These are phyloP conservation scores for Lucilia cuprina DNA, from an alignment of 1,140 invertebrate genomes.

Conservation along the genomic window DNA sequence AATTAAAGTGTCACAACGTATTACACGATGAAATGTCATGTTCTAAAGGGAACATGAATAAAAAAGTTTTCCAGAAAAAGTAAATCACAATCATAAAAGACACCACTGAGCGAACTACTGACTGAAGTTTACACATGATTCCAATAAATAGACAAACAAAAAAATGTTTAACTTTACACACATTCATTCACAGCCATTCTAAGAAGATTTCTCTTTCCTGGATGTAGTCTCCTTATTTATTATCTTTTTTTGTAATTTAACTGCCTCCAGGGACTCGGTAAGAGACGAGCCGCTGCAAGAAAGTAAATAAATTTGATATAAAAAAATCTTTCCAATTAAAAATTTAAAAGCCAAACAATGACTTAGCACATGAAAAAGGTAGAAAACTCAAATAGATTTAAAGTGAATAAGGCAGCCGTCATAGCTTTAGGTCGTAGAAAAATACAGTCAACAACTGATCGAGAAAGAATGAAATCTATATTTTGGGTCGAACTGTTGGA, in stretches of 20 bases:
- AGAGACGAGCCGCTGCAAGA: background rate
- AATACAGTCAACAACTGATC: too few relatives aligned
- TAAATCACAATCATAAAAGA: background rate
- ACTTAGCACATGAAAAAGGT: background rate
- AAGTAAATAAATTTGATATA: background rate
- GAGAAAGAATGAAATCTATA: too few relatives aligned
- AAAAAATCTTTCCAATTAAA: constrained; percentile 10
- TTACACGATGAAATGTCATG: constrained; percentile 42
- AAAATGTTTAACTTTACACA: constrained; percentile 25
- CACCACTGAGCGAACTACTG: background rate
- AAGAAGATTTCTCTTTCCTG: background rate
- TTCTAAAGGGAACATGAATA: background rate
- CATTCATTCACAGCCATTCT: background rate
- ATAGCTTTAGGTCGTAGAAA: background rate
- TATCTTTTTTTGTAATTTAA: background rate
- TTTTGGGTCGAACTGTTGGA: too few relatives aligned
- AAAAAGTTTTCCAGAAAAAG: background rate
- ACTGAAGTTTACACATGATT: background rate
- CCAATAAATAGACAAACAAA: background rate
- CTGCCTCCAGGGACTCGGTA: background rate
- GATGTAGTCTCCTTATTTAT: background rate
- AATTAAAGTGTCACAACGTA: constrained; percentile 62
- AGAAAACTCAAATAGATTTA: background rate
- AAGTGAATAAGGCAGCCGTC: background rate
- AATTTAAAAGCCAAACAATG: constrained; percentile 8